Base-by-base conservation (phyloP, 2,888 invertebrate genomes). In the Tiliacea aurago region DNA sequence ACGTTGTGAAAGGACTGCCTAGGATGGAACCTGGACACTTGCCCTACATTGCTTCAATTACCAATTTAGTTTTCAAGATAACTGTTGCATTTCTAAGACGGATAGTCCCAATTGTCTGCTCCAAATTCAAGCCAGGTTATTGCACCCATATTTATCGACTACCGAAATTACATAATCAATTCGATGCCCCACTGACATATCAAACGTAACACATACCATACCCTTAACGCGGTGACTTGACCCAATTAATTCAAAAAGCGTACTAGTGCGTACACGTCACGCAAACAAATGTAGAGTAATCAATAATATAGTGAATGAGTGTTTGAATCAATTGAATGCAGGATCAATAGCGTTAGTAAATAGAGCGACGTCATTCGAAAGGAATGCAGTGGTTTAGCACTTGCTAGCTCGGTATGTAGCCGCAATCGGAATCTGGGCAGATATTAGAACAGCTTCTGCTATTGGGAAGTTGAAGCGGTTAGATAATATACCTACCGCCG, bases 201-300 rank as follows among this genome's bases (percentile, higher is more conserved):
- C 72, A 80, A 71, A 66, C 72, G 83, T 67, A 68, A 70, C 73
- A 72, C 77, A 75, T 82, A 80, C 72, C 64, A 51, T 77, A 78
- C 73, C 77, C 77, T 75, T 75, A 84, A 72, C 67, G 72, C 72
- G 78, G 81, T 87, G 88, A 89, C 88, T 87, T 91, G 94, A 93
- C 94, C 94, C 88, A 94, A 93, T 94, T 94, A 92, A 88, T 89
- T 83, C 82, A 80, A 83, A 88, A 86, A 87, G 90, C 88, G 90
- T 91, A 88, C 89, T 83, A 88, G 86, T 85, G 83, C 84, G 76
- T 68, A 76, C 78, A 79, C 84, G 88, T 84, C 91, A 92, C 89
- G 88, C 87, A 84, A 84, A 84, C 84, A 75, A 86, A 84, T 70
- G 85, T 77, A 83, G 75, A 76, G 47, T 76, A 78, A 93, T 92